Evolutionary conservation across 1,140 invertebrate species (phyloP), one percentile per base, ranked within the genome.

Genomic region (Trachymyrmex septentrionalis): DNA sequence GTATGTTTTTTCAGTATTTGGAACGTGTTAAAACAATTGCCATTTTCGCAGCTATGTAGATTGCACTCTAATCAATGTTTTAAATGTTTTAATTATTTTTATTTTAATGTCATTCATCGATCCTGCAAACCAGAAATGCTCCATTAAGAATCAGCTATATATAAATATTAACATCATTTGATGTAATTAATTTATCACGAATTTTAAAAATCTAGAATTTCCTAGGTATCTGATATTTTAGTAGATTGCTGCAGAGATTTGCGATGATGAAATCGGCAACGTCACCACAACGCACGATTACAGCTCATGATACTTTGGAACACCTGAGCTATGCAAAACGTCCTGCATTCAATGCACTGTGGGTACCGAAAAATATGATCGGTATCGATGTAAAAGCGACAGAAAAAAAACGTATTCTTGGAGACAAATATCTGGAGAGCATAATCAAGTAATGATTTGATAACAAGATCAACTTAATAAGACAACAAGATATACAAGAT

Each of bases 391-490:
- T 75, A 84, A 84, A 75, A 19, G 34, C 53, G 1, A n/a, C 16
- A 61, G 57, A 57, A 24, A 73, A 72, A 73, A 73, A 34, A 73
- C 24, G n/a, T 38, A 73, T 84, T 84, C 53, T 84, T 59, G 55
- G 55, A 84, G 80, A 84, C 21, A 19, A 59, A 57, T 14, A 57
- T 34, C 19, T 73, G 48, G 67, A 84, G 14, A 14, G 16, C 9
- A 59, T 14, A 21, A 84, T 84, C 14, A 75, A 71, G 80, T 81
- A 34, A 82, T 50, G 27, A 86, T 80, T 80, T 67, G 44, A 64
- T 38, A 38, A 50, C 12, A 57, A 86, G 16, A 80, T 48, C 14
- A 44, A 44, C 7, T 44, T 44, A 44, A 44, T 44, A 44, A 38
- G 7, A 38, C 38, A 38, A 38, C 34, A 38, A 44, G 10, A 44